Base-by-base conservation (phyloP, 1,140 invertebrate genomes). In the Pseudobourletiella spinata region DNA sequence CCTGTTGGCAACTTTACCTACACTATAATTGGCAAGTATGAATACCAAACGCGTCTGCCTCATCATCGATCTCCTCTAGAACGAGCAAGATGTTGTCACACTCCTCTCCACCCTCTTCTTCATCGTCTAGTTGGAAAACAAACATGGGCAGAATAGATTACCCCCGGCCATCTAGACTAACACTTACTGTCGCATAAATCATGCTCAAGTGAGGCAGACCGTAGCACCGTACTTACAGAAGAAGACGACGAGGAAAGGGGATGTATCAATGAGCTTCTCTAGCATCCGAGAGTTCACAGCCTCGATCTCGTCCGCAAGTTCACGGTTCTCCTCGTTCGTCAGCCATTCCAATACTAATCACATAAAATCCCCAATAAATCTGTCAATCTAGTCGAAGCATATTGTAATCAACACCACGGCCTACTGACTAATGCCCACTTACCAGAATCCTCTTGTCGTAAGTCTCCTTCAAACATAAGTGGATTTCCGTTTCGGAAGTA, bases 401-500 rank as follows among this genome's bases (percentile, higher is more conserved):
- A 8, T 55, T 55, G n/a, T n/a, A n/a, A n/a, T n/a, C n/a, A n/a
- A n/a, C n/a, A n/a, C n/a, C n/a, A n/a, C n/a, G n/a, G n/a, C n/a
- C n/a, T n/a, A n/a, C n/a, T n/a, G n/a, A n/a, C n/a, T 39, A 39
- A 39, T 11, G n/a, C n/a, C 8, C n/a, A 39, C 8, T 39, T 44
- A 70, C 68, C 68, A 0, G 87, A 89, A 68, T 91, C 86, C 77
- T 92, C 89, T 73, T 91, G 91, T 77, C 92, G 88, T 20, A 95
- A 76, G 76, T 95, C 91, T 32, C 90, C 84, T 83, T 95, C 91
- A 75, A 88, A 96, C 8, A 95, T 75, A 44, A 96, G 77, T 18
- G 92, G 92, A 81, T 95, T 95, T 66, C 91, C 91, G 74, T 95
- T 95, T 71, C 87, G 80, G 75, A 95, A 95, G 72, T 94, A 94